phyloP scores from a whole-genome alignment of 2,113 vertebrate species.

The Piprites chloris region DNA sequence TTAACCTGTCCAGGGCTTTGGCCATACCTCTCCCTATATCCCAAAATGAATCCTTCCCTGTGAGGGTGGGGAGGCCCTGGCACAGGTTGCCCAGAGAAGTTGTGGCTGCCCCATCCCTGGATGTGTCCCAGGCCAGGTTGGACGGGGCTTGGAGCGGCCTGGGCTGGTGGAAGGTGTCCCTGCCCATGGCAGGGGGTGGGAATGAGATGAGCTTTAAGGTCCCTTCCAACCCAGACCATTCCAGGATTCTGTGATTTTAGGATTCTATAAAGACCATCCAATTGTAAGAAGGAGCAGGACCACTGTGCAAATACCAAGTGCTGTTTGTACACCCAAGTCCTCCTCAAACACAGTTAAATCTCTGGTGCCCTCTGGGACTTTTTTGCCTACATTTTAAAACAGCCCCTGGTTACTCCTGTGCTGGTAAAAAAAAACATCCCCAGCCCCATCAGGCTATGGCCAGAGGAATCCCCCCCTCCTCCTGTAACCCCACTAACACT shows the following conservation, averaged over 20 bases:
- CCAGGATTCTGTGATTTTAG: background rate
- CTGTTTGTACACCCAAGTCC: background rate
- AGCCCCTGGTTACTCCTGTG: background rate
- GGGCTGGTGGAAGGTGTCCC: background rate
- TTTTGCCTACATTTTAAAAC: background rate
- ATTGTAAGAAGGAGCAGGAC: accelerated
- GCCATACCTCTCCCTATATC: accelerated
- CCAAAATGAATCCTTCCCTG: too few species aligned
- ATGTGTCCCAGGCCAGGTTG: background rate
- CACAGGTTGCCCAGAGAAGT: background rate
- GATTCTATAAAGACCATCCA: accelerated
- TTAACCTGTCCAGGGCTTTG: background rate
- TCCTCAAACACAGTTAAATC: background rate
- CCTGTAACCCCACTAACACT: accelerated
- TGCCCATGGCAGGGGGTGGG: background rate
- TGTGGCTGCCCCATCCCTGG: background rate
- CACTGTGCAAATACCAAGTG: background rate
- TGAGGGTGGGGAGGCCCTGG: background rate
- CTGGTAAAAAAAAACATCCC: background rate
- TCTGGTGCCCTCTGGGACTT: background rate
- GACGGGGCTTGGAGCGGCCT: background rate
- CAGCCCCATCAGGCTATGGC: background rate
- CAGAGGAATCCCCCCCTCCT: background rate
- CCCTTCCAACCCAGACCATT: background rate
- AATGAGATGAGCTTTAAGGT: accelerated